Base-by-base conservation (phyloP, 2,113 vertebrate genomes). In the Proteles cristata region DNA sequence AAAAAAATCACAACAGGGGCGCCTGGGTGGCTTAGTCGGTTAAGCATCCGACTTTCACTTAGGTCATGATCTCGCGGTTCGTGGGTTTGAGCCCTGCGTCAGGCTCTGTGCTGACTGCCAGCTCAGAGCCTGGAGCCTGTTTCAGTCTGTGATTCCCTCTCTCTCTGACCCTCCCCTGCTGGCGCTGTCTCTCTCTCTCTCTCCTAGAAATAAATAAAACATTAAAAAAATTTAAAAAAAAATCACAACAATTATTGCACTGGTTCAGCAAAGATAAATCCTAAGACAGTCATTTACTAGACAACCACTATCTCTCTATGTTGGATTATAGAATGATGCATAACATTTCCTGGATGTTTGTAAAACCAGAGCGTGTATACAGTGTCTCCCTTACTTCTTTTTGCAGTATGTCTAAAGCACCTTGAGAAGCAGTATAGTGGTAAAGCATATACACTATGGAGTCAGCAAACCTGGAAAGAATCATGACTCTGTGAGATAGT, bases 191-290 rank as follows among this genome's bases (percentile, higher is more conserved):
- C 39, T 39, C 39, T 39, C 39, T 39, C 39, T 39, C 39, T 39
- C 39, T 39, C 39, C 39, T 39, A 39, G 39, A 39, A 39, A 39
- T 39, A 39, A 39, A 39, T 39, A 39, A 39, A 39, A 39, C 39
- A 39, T 39, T 39, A 39, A 39, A 39, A 39, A 39, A 39, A 39
- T 39, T 39, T 3, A 39, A 39, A 39, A 39, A 94, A 88, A 93
- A 63, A 76, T 69, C 23, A 71, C 48, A 82, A 31, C 26, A 83
- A 76, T 87, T 43, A 83, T 25, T 21, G n/a, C 2, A 83, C 11
- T 80, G 21, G 65, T 39, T 94, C 68, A 84, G 76, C 16, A 94
- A 94, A 94, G n/a, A 53, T 73, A 94, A 95, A 80, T 39, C 50
- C 4, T 48, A 93, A 84, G 35, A 31, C 19, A 81, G 80, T 89